Evolutionary conservation across 2,888 invertebrate genomes (phyloP), one percentile per base, ranked within the genome.

Genomic region (Papilio elwesi): DNA sequence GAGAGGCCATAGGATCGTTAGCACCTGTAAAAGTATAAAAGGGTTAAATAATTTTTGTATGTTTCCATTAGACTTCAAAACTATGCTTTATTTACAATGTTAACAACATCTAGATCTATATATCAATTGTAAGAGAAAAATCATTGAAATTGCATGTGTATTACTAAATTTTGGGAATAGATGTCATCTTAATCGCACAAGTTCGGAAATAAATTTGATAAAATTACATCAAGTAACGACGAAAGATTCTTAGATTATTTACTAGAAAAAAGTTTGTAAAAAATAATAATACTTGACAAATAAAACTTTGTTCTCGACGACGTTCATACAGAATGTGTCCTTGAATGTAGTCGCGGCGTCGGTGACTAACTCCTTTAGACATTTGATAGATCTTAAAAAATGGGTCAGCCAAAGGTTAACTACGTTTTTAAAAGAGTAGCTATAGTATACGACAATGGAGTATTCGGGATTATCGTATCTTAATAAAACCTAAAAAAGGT

Each of bases 201-300:
- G 13, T 51, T 51, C n/a, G 43, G 7, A 51, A 51, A 5, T n/a
- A n/a, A 13, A 38, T 57, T 59, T 38, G 59, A 36, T 36, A 7
- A 57, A 15, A 16, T 15, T 5, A n/a, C n/a, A 6, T 8, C 13
- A 38, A 38, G 3, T 38, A 36, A 59, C 57, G 36, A 38, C 36
- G n/a, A n/a, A 8, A 15, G 5, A 15, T 43, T 8, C 43, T 62
- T 43, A 38, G 6, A n/a, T 36, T 12, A 36, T 36, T 36, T 13
- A 12, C 16, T 8, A 57, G 15, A 38, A 4, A 38, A 62, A 4
- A 62, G n/a, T 10, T 43, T n/a, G 43, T 7, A n/a, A n/a, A n/a
- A 62, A 62, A 62, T 38, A 62, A 59, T 59, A 59, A 62, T 43
- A 62, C 43, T 62, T 62, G 43, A n/a, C 59, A 43, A 62, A 62